Evolutionary conservation across 1,140 invertebrate species (phyloP).

Genomic region (Sinonovacula constricta): DNA sequence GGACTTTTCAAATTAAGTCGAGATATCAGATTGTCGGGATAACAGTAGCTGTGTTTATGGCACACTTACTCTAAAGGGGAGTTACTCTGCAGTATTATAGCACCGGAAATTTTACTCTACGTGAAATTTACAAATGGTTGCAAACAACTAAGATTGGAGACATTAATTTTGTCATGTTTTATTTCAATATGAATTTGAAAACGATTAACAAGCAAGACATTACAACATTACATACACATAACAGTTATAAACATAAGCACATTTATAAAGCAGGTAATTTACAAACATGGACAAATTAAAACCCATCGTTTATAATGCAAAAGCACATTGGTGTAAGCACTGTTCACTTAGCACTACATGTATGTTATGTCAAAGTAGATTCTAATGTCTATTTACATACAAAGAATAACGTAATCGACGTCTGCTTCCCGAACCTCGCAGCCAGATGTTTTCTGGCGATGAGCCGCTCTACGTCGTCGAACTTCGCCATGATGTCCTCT

Average conservation of each 20-base stretch:
- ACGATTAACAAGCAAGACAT: not conserved
- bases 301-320: not conserved
- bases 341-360: not conserved
- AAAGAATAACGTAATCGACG: not conserved
- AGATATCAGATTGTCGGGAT: no score
- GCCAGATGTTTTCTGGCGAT: conserved; percentile 31
- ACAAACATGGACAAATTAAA: not conserved
- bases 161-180: not conserved
- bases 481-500: conserved; percentile 6
- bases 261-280: not conserved
- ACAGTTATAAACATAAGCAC: not conserved
- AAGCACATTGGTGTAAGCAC: not conserved
- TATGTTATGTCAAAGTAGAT: not conserved
- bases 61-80: not conserved
- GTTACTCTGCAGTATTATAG: not conserved
- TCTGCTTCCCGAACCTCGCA: not conserved
- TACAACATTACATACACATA: not conserved
- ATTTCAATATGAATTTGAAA: not conserved
- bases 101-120: not conserved
- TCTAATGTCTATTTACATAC: not conserved
- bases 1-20: no score
- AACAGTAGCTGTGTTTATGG: no score
- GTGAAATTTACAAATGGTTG: not conserved
- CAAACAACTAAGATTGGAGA: not conserved
- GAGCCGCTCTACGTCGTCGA: not conserved